A percentile compares a stretch with the other conserved stretches of the same genome.
Evolutionary conservation across 2,797 vertebrate species (phyloP).

Genomic region (Chaetophractus vellerosus): DNA sequence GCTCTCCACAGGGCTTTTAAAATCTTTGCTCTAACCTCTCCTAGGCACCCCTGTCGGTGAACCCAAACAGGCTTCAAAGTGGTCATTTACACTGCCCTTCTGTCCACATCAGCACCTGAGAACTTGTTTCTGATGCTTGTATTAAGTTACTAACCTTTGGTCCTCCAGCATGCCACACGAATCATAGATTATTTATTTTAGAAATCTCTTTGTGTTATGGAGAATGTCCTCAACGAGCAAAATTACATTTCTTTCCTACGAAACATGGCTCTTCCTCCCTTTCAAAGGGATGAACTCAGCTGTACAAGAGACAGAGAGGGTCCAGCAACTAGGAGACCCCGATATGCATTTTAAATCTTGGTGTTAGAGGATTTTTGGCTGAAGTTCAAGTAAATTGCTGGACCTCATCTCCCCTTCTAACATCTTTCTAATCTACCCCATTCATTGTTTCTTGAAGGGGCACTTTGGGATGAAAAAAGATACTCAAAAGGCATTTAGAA

Average conservation of each 20-base stretch:
- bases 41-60: background rate
- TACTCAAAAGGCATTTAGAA: conserved; percentile 20
- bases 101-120: background rate
- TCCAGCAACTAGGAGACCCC: background rate
- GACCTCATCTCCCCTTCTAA: conserved; percentile 38
- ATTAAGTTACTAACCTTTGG: conserved; percentile 55
- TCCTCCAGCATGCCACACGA: conserved; percentile 24
- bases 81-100: conserved; percentile 10
- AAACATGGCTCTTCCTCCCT: background rate
- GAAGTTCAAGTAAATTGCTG: conserved; percentile 21
- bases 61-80: conserved; percentile 60
- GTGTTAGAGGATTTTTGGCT: conserved; percentile 34
- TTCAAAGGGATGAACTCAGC: conserved; percentile 11
- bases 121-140: conserved; percentile 50
- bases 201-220: background rate
- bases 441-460: conserved; percentile 42
- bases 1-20: conserved; percentile 64
- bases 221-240: conserved; percentile 28
- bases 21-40: background rate
- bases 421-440: conserved; percentile 1
- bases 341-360: background rate
- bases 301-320: background rate
- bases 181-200: conserved; percentile 49
- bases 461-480: conserved; percentile 58
- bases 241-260: background rate